These are phyloP conservation scores for Grus americana DNA, from an alignment of 2,113 vertebrate genomes.

Conservation along the genomic window DNA sequence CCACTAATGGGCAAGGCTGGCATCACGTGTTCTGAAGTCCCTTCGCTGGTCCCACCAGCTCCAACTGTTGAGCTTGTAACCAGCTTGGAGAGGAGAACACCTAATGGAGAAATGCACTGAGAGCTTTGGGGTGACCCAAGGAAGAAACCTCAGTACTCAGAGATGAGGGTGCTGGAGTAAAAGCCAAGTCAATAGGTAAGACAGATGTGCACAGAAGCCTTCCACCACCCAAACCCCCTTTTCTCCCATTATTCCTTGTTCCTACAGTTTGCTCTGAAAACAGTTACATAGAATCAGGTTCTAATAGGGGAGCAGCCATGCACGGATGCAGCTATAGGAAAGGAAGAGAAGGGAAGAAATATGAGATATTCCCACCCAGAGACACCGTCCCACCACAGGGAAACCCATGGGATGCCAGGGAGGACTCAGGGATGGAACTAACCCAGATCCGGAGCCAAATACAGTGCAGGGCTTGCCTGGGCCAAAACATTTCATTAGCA, in stretches of 20 bases:
- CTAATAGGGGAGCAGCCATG: rapidly evolving
- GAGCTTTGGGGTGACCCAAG: neutral
- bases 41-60: neutral
- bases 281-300: neutral
- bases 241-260: neutral
- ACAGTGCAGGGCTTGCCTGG: neutral
- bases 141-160: neutral
- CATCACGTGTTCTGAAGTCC: neutral
- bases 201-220: neutral
- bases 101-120: neutral
- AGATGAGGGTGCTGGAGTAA: neutral
- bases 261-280: neutral
- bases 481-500: neutral
- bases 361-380: neutral
- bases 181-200: neutral
- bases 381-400: no score
- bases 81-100: neutral
- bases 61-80: neutral
- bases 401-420: neutral
- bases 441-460: neutral
- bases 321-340: neutral
- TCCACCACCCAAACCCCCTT: neutral
- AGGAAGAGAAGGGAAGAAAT: neutral
- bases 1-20: neutral
- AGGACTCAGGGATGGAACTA: neutral